phyloP scores from a whole-genome alignment of 2,113 vertebrate genomes.

The Pristiophorus japonicus region DNA sequence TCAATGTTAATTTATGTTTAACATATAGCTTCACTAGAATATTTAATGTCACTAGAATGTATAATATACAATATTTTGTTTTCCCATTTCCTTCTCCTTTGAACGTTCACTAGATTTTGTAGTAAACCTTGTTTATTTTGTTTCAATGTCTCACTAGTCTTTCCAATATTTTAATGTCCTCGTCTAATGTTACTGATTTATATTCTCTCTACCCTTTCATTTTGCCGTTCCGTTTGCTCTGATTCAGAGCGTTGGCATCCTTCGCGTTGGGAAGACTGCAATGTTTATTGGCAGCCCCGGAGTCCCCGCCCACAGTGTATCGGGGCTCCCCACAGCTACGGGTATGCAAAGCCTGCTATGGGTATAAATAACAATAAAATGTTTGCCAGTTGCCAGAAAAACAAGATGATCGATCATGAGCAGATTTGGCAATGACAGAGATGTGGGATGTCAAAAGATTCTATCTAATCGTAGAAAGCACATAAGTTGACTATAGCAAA shows the following conservation, averaged over 20 bases:
- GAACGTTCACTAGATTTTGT: neutral
- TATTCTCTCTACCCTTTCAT: neutral
- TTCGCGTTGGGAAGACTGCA: neutral
- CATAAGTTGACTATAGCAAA: neutral
- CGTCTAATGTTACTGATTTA: neutral
- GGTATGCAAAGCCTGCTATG: neutral
- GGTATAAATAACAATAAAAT: neutral
- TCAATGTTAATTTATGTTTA: neutral
- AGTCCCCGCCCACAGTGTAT: neutral
- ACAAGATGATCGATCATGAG: neutral
- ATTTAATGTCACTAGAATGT: neutral
- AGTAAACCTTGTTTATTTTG: neutral
- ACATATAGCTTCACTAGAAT: neutral
- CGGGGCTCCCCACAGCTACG: neutral
- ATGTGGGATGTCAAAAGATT: neutral
- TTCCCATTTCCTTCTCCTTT: neutral
- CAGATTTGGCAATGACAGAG: neutral
- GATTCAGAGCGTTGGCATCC: neutral
- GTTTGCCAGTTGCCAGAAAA: neutral
- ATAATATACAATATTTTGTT: neutral
- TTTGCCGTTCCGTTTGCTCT: neutral
- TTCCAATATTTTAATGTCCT: neutral
- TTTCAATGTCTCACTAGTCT: neutral
- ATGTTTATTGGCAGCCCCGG: neutral
- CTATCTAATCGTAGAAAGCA: neutral